Percentiles rank a stretch among this genome's conserved stretches.
These are phyloP conservation scores for Eptatretus burgeri DNA, from an alignment of 2,113 vertebrate species.

Conservation along the genomic window DNA sequence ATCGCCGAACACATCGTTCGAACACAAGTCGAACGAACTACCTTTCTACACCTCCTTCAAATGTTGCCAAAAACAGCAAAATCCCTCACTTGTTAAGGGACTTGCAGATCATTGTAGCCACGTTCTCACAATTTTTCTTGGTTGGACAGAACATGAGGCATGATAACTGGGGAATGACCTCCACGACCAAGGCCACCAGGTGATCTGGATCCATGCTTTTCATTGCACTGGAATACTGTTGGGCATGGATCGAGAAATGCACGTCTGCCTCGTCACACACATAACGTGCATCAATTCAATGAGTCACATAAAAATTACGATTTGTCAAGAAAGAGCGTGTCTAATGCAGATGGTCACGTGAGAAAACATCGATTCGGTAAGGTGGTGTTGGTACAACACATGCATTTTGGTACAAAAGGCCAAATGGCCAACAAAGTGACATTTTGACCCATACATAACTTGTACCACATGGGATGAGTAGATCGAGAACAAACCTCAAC, in stretches of 20 bases:
- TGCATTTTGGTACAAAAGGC: neutral
- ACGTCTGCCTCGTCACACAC: no score
- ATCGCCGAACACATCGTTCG: no score
- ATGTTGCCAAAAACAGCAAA: neutral
- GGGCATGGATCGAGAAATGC: no score
- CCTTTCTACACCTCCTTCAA: no score
- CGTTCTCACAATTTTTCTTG: constrained; percentile 92
- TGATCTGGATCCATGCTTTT: constrained; percentile 64
- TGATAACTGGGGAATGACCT: constrained; percentile 61
- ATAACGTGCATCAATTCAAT: no score
- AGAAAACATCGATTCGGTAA: neutral
- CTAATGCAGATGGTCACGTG: neutral
- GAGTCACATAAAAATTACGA: neutral
- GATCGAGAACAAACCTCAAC: constrained; percentile 28
- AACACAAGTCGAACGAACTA: no score
- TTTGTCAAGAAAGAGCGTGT: neutral
- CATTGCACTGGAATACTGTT: constrained; percentile 37
- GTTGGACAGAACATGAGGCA: constrained; percentile 82
- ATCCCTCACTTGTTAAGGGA: constrained; percentile 45
- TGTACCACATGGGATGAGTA: neutral
- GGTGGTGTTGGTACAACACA: neutral
- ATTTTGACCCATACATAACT: neutral
- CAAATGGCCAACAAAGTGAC: constrained; percentile 1
- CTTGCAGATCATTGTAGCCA: constrained; percentile 68
- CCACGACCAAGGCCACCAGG: constrained; percentile 56